Base-by-base conservation (phyloP, 1,140 invertebrate genomes). In the Ostrea edulis region DNA sequence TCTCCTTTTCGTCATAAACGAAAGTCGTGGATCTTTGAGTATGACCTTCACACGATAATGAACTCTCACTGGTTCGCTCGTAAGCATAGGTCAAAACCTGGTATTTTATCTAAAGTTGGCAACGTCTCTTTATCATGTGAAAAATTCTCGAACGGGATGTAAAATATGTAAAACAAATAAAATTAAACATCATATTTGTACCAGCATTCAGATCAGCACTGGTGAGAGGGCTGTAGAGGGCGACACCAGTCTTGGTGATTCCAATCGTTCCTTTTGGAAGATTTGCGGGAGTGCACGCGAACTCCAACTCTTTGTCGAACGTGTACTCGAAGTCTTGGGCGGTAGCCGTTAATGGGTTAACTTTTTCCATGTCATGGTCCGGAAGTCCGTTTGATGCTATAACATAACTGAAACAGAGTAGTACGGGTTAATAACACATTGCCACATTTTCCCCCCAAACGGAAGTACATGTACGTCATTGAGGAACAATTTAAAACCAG, bases 351-450 rank as follows among this genome's bases (percentile, higher is more conserved):
- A 85, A 81, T 35, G 88, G 88, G 35, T 84, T 87, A 0, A 85
- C 83, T n/a, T 25, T 20, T 29, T 81, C 8, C 84, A 65, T 86
- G 12, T 17, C 35, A 68, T 89, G 88, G 54, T 89, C 88, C 3
- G 88, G 86, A 25, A 89, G n/a, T 8, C 88, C 88, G n/a, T 86
- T 87, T 0, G 88, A 81, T 44, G 68, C 9, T 29, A 89, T 85
- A 17, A 83, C n/a, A 53, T n/a, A 83, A 83, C 44, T 83, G 51
- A 83, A 83, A 20, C 0, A 82, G 29, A n/a, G 51, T 2, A n/a
- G 8, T 77, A 11, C 8, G 71, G 25, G 25, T 81, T 14, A 14
- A 12, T 51, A 22, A 35, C 35, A 44, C 35, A 44, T 2, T 2
- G 35, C 35, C 35, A 44, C 35, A 44, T 2, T 44, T 44, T 44